phyloP scores from a whole-genome alignment of 2,888 invertebrate genomes.

The Lasioglossum leucozonium region DNA sequence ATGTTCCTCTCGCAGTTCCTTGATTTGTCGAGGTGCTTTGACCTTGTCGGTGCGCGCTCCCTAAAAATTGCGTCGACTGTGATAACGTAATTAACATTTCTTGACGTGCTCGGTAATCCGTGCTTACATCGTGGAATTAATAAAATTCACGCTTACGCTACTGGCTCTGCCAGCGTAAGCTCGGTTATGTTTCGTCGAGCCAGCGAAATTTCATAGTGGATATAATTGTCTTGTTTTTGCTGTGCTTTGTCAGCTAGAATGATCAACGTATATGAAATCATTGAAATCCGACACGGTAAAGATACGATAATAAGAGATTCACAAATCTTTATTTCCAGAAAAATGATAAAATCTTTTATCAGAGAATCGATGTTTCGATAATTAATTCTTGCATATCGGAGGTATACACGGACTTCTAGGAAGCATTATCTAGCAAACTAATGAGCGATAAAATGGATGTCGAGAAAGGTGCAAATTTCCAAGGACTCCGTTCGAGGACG shows the following conservation, averaged over 20 bases:
- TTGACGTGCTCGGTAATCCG: background rate
- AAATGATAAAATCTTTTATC: background rate
- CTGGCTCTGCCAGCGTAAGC: background rate
- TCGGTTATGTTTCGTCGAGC: slow-evolving; percentile 12
- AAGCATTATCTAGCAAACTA: background rate
- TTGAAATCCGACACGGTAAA: background rate
- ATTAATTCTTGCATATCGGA: background rate
- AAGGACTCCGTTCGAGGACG: background rate
- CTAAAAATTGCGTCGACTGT: background rate
- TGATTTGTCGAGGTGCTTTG: background rate
- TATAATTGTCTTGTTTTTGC: slow-evolving; percentile 19
- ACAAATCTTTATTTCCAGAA: background rate
- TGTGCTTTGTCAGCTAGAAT: background rate
- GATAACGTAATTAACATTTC: background rate
- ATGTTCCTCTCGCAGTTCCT: background rate
- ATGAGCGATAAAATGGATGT: background rate
- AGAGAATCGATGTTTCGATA: background rate
- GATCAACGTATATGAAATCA: slow-evolving; percentile 13
- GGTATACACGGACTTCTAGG: background rate
- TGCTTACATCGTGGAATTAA: background rate
- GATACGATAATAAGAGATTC: background rate
- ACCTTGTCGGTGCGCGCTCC: background rate
- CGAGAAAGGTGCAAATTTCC: background rate
- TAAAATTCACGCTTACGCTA: background rate
- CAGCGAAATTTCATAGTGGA: background rate